phyloP scores from a whole-genome alignment of 2,113 vertebrate genomes.

The Syrrhaptes paradoxus region DNA sequence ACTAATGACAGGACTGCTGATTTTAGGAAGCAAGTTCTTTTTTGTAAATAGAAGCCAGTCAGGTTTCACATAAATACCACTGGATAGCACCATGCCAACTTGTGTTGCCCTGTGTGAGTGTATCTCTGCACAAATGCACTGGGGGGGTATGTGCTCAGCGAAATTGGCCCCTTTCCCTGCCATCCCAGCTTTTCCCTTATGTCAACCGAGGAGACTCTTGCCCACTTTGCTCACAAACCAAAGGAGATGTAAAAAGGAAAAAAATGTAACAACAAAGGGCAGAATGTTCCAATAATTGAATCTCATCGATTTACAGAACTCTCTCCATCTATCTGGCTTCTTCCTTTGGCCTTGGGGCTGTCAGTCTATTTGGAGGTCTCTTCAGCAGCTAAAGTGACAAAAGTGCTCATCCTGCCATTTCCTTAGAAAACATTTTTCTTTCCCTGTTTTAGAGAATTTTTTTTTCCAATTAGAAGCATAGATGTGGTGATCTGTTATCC shows the following conservation, averaged over 20 bases:
- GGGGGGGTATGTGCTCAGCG: fast-evolving
- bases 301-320: fast-evolving
- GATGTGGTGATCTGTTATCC: neutral
- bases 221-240: no score
- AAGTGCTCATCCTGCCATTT: neutral
- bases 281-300: neutral
- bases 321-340: neutral
- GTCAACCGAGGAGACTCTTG: neutral
- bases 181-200: neutral
- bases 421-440: neutral
- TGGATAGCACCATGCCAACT: neutral
- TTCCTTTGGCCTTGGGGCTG: neutral
- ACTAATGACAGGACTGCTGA: neutral
- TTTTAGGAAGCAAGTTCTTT: neutral
- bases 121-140: neutral
- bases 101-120: neutral
- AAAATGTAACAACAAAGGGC: neutral
- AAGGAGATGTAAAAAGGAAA: neutral
- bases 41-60: neutral
- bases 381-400: neutral
- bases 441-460: neutral
- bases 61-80: neutral
- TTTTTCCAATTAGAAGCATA: neutral
- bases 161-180: neutral
- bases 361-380: neutral